Base-by-base conservation (phyloP, 2,888 invertebrate species). In the Latrodectus elegans region DNA sequence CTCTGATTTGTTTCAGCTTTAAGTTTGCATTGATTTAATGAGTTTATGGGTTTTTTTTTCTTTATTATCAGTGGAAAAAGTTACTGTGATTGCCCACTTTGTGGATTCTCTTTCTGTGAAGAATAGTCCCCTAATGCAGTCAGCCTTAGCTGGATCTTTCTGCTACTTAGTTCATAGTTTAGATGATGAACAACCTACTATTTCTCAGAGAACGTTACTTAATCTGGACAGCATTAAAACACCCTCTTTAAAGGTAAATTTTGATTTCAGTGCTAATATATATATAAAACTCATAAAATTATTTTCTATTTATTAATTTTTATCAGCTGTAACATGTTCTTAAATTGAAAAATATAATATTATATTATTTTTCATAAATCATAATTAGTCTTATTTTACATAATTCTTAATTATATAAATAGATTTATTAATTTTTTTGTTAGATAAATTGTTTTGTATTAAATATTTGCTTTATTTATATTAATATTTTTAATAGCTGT, bases 81-180 rank as follows among this genome's bases (percentile, higher is more conserved):
- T 98, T 60, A 97, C 97, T 60, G 95, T 98, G 83, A 95, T 99
- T 89, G 97, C 97, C 52, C 94, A 95, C 92, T 97, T 98, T 92
- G 96, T 99, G 95, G 97, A 98, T 92, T 95, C 96, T 0, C 96
- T 96, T 0, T 96, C 97, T 0, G 94, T 98, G 52, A 95, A 96
- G 91, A 95, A 95, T 82, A 96, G 97, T 92, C 94, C 89, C 83
- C 91, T 92, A 9, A 91, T 99, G 75, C 98, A 99, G 93, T 97
- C 98, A 0, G 96, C 98, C 0, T 93, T 99, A 91, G 97, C 99
- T 9, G 98, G 98, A 90, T 97, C 98, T 1, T 99, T 99, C 94
- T 99, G 98, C 92, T 97, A 98, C 92, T 94, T 99, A 84, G 96
- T 99, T 90, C 97, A 97, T 81, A 96, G 97, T 91, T 96, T 99